Evolutionary conservation across 92 coral and sea anemone genomes (phyloP).

Genomic region (Heliopora coerulea): DNA sequence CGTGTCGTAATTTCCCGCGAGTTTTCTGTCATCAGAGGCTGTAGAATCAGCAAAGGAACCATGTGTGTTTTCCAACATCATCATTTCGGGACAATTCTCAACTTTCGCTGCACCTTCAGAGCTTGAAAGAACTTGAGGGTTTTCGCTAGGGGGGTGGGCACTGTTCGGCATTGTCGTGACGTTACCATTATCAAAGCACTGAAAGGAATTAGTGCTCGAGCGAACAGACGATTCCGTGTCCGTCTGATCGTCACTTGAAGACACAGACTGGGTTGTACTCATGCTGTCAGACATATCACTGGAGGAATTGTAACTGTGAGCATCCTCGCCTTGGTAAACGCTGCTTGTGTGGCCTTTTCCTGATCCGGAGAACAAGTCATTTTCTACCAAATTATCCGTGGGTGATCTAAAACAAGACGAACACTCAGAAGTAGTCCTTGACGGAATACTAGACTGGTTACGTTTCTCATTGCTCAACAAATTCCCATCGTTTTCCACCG

Average conservation of each 20-base stretch:
- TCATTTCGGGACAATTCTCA: not conserved
- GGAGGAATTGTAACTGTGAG: no score
- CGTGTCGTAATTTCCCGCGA: no score
- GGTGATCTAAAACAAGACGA: not conserved
- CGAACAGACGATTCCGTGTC: conserved; percentile 2
- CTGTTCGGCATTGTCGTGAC: not conserved
- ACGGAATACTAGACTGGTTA: not conserved
- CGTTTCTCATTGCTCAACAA: not conserved
- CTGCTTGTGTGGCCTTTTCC: not conserved
- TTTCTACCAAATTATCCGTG: not conserved
- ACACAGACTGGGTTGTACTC: conserved; percentile 12
- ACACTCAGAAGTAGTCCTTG: not conserved
- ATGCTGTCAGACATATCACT: not conserved
- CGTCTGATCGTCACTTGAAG: conserved; percentile 26
- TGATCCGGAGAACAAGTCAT: not conserved
- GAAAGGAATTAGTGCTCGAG: not conserved
- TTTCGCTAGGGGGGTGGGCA: not conserved
- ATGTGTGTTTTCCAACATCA: not conserved
- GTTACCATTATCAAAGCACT: not conserved
- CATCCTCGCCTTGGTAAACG: not conserved
- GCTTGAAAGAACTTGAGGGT: not conserved
- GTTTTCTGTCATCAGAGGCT: no score
- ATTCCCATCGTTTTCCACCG: conserved; percentile 2
- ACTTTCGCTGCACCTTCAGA: not conserved
- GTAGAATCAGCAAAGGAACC: no score